Conservation (phyloP, 1,140 invertebrate species). For the Drosophila albomicans region DNA sequence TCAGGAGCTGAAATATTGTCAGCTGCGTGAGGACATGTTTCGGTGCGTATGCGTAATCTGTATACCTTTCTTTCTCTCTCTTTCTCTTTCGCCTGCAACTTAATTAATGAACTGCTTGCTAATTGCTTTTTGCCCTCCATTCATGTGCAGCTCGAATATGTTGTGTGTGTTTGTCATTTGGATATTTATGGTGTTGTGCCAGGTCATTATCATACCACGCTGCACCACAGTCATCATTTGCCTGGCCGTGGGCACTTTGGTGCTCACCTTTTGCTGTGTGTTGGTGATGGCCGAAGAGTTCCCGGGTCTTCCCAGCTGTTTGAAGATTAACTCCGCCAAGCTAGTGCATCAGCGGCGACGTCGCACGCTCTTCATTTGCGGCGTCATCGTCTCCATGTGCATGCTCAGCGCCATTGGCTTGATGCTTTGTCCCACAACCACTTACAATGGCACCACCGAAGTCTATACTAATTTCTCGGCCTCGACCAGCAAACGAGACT, state of each 20-base stretch:
- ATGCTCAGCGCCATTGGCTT: conserved; percentile 86
- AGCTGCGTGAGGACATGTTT: conserved; percentile 96
- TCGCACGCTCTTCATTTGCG: conserved; percentile 92
- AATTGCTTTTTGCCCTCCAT: conserved; percentile 62
- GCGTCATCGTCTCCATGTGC: conserved; percentile 92
- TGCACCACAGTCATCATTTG: conserved; percentile 87
- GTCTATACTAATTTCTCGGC: conserved; percentile 25
- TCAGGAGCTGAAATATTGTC: conserved; percentile 88
- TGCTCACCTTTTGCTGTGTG: conserved; percentile 89
- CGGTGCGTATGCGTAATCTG: conserved; percentile 83
- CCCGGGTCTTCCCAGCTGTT: conserved; percentile 87
- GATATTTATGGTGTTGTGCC: conserved; percentile 93
- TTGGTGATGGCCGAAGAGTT: conserved; percentile 95
- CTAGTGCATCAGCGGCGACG: conserved; percentile 89
- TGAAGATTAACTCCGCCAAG: conserved; percentile 90
- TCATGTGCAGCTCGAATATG: conserved; percentile 91
- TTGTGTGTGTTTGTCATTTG: conserved; percentile 96
- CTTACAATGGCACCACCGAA: conserved; percentile 58
- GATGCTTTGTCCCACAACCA: conserved; percentile 66
- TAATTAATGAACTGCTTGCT: conserved; percentile 78
- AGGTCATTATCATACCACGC: conserved; percentile 91
- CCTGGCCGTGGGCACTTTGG: conserved; percentile 88
- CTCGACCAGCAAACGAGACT: conserved; percentile 55
- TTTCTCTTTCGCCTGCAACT: neutral
- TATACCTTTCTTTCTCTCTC: too few species aligned